Conservation (phyloP, 2,797 vertebrate species). For the Oreortyx pictus region DNA sequence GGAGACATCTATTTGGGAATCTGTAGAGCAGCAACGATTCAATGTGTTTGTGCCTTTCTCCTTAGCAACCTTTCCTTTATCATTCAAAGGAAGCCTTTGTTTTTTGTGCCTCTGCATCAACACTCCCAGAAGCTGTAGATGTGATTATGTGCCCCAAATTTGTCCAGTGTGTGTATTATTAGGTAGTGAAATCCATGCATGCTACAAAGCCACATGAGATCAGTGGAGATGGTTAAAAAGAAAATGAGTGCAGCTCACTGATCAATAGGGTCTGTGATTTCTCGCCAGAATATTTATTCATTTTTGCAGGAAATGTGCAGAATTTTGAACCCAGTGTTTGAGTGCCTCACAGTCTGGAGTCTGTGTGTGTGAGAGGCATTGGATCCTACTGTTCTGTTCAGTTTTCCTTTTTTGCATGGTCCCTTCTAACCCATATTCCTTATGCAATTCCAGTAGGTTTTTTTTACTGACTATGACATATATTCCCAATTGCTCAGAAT, state of each 20-base stretch:
- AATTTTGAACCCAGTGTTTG: not conserved
- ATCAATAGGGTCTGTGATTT: not conserved
- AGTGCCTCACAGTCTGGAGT: not conserved
- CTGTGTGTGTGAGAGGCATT: not conserved
- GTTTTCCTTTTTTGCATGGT: not conserved
- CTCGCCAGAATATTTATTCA: not conserved
- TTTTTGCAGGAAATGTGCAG: not conserved
- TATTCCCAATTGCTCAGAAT: not conserved
- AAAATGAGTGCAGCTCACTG: not conserved
- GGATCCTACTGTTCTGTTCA: not conserved
- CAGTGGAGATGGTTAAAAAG: not conserved
- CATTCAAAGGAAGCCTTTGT: not conserved
- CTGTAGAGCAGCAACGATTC: not conserved
- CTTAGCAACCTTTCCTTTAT: not conserved
- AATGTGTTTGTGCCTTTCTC: not conserved
- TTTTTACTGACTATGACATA: not conserved
- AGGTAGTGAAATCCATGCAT: not conserved
- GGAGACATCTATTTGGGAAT: not conserved
- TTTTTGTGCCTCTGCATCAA: not conserved
- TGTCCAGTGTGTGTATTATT: not conserved
- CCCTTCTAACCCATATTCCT: not conserved
- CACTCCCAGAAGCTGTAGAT: not conserved
- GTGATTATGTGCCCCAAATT: not conserved
- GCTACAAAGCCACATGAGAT: not conserved
- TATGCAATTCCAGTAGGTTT: not conserved